Conservation (phyloP, 2,797 vertebrate species). For the Eulemur rubriventer region DNA sequence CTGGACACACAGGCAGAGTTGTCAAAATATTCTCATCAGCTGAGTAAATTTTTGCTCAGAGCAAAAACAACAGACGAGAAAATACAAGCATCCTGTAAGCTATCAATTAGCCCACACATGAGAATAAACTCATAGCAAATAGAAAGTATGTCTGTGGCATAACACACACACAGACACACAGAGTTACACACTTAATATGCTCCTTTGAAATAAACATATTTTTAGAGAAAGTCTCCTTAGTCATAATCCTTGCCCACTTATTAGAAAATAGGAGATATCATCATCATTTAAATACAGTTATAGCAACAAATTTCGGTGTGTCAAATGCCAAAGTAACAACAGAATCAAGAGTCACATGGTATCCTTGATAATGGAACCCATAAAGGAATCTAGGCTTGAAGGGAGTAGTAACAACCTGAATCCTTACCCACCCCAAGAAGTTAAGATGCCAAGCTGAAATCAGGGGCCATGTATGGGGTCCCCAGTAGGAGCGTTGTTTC, state of each 20-base stretch:
- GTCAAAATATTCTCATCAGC: constrained; percentile 85
- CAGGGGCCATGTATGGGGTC: neutral
- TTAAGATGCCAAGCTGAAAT: neutral
- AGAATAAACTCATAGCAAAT: constrained; percentile 72
- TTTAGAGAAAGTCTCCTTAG: neutral
- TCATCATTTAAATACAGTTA: constrained; percentile 27
- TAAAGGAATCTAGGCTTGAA: neutral
- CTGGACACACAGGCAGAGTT: constrained; percentile 73
- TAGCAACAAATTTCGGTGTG: neutral
- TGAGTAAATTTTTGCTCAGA: constrained; percentile 80
- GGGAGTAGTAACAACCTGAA: neutral
- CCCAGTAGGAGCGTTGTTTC: neutral
- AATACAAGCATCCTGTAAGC: constrained; percentile 76
- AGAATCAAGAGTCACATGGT: neutral
- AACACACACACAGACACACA: constrained; percentile 11
- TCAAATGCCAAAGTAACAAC: constrained; percentile 16
- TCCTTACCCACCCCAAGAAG: neutral
- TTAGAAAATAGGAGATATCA: constrained; percentile 44
- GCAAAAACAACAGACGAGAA: constrained; percentile 83
- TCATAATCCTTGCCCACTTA: neutral
- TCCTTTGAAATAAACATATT: neutral
- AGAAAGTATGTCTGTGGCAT: constrained; percentile 65
- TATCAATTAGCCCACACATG: constrained; percentile 79
- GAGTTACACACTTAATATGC: neutral
- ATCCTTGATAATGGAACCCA: constrained; percentile 10